Evolutionary conservation across 2,797 vertebrate genomes (phyloP).

Genomic region (Todus mexicanus): DNA sequence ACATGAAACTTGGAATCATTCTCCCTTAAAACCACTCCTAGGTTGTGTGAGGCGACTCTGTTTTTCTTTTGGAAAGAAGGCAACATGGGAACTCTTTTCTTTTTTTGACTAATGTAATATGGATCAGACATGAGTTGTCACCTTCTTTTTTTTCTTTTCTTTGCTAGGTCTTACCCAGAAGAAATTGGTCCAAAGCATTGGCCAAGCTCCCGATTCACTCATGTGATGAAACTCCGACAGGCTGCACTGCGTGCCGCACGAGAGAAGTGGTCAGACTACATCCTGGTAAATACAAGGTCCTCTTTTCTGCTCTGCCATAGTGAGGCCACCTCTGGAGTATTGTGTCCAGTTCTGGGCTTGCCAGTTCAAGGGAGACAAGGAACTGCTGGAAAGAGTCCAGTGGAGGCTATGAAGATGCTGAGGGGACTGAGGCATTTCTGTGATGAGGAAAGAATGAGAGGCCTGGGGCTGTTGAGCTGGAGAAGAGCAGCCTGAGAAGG

Average conservation of each 20-base stretch:
- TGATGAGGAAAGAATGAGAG: no score
- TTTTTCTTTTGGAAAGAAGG: neutral
- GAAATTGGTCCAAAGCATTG: constrained; percentile 96
- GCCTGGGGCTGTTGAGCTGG: no score
- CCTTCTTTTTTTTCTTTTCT: neutral
- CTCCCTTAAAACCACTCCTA: neutral
- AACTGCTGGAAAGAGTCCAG: no score
- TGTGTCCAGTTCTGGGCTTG: no score
- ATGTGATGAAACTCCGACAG: constrained; percentile 94
- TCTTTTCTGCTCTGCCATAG: neutral
- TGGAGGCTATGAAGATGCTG: no score
- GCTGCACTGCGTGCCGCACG: constrained; percentile 88
- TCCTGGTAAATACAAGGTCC: constrained; percentile 81
- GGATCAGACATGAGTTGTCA: neutral
- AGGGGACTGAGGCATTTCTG: no score
- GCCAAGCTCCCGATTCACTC: constrained; percentile 89
- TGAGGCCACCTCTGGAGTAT: no score
- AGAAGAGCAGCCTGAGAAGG: no score
- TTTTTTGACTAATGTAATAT: neutral
- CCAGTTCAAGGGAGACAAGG: no score
- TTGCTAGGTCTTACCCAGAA: constrained; percentile 87
- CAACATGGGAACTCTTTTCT: neutral
- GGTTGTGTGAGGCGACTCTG: constrained; percentile 45
- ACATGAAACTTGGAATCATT: neutral
- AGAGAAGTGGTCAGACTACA: constrained; percentile 94